Evolutionary conservation across 2,888 invertebrate species (phyloP), one percentile per base, ranked within the genome.

Genomic region (Heliconius sara): DNA sequence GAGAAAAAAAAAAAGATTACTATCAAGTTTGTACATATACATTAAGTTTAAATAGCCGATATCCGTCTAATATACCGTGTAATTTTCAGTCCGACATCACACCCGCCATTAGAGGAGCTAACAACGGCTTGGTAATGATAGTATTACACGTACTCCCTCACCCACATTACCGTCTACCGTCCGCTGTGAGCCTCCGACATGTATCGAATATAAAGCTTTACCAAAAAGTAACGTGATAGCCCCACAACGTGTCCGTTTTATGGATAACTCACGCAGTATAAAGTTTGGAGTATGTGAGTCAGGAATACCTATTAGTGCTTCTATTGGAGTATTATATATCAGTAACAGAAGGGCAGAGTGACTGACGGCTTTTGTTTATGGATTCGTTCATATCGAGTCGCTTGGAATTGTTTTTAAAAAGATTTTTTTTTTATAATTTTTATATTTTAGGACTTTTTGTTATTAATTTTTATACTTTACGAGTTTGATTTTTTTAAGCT

Each of bases 181-280:
- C 66, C 25, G 63, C 60, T 30, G 9, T 22, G 34, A 9, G 3
- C 65, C 2, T 19, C 72, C 66, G 12, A 67, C 73, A 57, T 25
- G 78, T 78, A 78, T 78, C 78, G 73, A 78, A 67, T 73, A 67
- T 73, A 67, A 73, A 73, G 78, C 73, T 67, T 78, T 67, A 78
- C 78, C 66, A 34, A 57, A 78, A 78, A 77, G 70, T 72, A 65
- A 57, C 73, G 30, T n/a, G 73, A 39, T 57, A 73, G 22, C 57
- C 30, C 52, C 39, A 13, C 34, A 66, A 12, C n/a, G 52, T 66
- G 22, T 27, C 34, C 57, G 25, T 34, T 47, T 66, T 39, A 75
- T 27, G 43, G 65, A 43, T 66, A 52, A 39, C 78, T 60, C 52
- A 19, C 19, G 66, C 30, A 22, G 47, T 47, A 66, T 66, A 75